A percentile compares a stretch with the other conserved stretches of the same genome.
phyloP scores from a whole-genome alignment of 2,113 vertebrate species.

The Leucopsar rothschildi region DNA sequence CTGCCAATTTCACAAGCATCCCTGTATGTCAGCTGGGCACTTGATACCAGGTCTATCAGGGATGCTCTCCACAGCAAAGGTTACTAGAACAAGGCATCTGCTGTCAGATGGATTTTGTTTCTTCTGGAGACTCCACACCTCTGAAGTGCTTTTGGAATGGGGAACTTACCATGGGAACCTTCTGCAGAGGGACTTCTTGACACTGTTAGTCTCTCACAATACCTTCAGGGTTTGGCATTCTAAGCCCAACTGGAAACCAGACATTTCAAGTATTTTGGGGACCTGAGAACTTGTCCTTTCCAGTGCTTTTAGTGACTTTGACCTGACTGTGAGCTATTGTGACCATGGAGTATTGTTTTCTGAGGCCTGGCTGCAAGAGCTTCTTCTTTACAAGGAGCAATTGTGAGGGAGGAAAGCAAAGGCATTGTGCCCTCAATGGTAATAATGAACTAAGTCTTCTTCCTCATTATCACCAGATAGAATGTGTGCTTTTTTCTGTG shows the following conservation, averaged over 20 bases:
- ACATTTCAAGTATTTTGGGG: background rate
- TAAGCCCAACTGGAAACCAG: background rate
- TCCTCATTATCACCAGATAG: conserved; percentile 2
- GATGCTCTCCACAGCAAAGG: background rate
- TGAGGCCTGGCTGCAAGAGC: background rate
- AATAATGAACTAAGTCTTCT: background rate
- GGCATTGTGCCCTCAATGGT: background rate
- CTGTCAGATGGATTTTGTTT: background rate
- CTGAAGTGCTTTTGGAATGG: background rate
- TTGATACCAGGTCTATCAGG: background rate
- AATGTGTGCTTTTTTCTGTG: background rate
- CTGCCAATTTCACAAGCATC: background rate
- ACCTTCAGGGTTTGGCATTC: background rate
- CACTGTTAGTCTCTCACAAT: background rate
- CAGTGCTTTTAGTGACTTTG: background rate
- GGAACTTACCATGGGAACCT: background rate
- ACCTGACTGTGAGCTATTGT: background rate
- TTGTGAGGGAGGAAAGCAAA: conserved; percentile 16
- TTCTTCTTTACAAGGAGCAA: background rate
- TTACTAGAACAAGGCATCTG: background rate
- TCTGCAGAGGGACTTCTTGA: background rate
- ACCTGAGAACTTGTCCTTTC: background rate
- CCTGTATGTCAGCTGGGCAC: background rate
- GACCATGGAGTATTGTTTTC: background rate
- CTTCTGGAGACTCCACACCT: background rate